A percentile compares a stretch with the other conserved stretches of the same genome.
phyloP scores from a whole-genome alignment of 2,888 invertebrate species.

The Ganaspis brasiliensis region DNA sequence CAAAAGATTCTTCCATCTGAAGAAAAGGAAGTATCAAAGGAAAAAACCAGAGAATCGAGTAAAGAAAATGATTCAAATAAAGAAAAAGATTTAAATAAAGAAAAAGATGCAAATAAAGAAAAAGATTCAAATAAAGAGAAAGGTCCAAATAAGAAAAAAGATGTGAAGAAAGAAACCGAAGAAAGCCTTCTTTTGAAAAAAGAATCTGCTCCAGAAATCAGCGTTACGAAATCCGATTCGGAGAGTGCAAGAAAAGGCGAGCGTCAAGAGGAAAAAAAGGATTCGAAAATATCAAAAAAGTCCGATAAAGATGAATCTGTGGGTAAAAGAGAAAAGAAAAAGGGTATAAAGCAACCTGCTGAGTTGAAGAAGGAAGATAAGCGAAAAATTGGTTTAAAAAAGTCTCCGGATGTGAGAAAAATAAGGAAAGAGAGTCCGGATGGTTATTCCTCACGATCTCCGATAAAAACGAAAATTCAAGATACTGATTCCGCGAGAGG shows the following conservation, averaged over 20 bases:
- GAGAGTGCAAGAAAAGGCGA: not conserved
- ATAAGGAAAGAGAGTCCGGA: constrained; percentile 45
- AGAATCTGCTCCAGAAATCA: constrained; percentile 1
- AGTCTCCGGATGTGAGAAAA: constrained; percentile 25
- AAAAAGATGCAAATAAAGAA: constrained; percentile 25
- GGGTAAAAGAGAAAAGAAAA: not conserved
- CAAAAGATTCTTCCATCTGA: constrained; percentile 20
- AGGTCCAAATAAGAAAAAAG: not conserved
- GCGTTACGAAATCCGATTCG: constrained; percentile 6
- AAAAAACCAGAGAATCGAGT: not conserved
- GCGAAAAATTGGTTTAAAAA: constrained; percentile 40
- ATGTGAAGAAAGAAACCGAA: not conserved
- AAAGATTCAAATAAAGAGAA: not conserved
- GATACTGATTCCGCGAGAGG: constrained; percentile 53
- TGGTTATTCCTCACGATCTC: not conserved
- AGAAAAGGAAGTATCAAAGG: constrained; percentile 31
- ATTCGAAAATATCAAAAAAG: not conserved
- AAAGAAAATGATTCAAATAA: not conserved
- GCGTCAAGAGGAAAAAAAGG: not conserved
- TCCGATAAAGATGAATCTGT: constrained; percentile 1
- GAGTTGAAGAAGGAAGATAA: not conserved
- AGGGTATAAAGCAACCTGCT: not conserved
- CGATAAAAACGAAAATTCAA: constrained; percentile 37
- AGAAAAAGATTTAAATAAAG: not conserved
- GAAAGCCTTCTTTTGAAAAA: not conserved